Evolutionary conservation across 2,113 vertebrate genomes (phyloP).

Genomic region (Pungitius pungitius): DNA sequence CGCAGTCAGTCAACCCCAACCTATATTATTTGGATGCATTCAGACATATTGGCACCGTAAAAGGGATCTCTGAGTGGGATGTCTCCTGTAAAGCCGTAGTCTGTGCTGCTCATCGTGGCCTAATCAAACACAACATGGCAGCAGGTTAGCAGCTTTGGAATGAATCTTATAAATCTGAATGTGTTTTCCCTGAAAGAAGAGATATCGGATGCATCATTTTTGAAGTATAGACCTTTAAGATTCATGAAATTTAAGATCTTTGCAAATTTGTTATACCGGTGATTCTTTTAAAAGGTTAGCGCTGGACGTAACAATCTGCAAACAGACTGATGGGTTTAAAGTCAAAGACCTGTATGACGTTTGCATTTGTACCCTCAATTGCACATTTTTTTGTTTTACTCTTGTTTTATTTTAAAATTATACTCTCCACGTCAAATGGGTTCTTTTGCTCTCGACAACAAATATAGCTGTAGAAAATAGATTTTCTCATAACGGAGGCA

Average conservation of each 20-base stretch:
- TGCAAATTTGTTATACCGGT: too few relatives aligned
- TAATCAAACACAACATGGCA: constrained; percentile 64
- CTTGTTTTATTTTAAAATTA: too few relatives aligned
- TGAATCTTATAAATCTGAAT: constrained; percentile 65
- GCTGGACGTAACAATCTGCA: background rate
- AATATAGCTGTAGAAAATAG: constrained; percentile 14
- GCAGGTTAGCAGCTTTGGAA: constrained; percentile 68
- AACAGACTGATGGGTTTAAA: background rate
- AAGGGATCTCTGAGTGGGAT: constrained; percentile 52
- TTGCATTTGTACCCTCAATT: background rate
- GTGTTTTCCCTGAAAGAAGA: constrained; percentile 31
- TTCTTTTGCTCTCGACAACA: background rate
- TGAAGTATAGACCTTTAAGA: constrained; percentile 1
- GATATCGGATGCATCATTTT: constrained; percentile 8
- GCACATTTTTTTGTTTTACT: too few relatives aligned
- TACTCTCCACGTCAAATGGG: background rate
- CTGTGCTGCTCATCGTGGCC: constrained; percentile 38
- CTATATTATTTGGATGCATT: background rate
- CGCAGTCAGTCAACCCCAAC: background rate
- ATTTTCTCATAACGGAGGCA: constrained; percentile 16
- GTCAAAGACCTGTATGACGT: background rate
- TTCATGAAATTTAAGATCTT: too few relatives aligned
- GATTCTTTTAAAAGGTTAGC: background rate
- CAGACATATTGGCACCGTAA: constrained; percentile 46
- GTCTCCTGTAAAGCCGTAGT: constrained; percentile 41